A percentile compares a stretch with the other conserved stretches of the same genome.
Evolutionary conservation across 2,888 invertebrate genomes (phyloP).

Genomic region (Aspidapion aeneum): DNA sequence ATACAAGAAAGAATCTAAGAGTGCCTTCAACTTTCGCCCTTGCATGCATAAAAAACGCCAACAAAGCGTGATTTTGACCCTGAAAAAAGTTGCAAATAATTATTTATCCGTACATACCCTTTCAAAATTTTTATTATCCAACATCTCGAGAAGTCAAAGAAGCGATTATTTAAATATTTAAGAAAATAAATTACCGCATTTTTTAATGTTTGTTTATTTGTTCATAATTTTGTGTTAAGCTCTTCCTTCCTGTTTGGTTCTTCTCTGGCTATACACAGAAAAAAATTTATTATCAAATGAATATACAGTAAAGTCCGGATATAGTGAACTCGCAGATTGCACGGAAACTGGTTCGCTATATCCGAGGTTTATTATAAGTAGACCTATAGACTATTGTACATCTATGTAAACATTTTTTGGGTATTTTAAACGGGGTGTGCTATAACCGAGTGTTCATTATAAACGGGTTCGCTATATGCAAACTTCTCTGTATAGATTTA

Average conservation of each 20-base stretch:
- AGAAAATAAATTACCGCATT: not conserved
- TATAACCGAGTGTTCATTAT: too few species aligned
- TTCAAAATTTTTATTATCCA: not conserved
- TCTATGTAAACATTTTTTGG: too few species aligned
- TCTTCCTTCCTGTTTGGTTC: not conserved
- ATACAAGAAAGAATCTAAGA: not conserved
- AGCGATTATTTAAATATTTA: not conserved
- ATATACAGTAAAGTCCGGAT: too few species aligned
- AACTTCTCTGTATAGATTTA: too few species aligned
- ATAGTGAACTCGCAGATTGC: too few species aligned
- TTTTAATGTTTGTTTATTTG: not conserved
- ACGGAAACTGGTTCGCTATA: too few species aligned
- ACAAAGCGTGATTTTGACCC: not conserved
- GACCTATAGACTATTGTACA: too few species aligned
- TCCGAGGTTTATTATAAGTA: too few species aligned
- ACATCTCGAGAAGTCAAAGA: not conserved
- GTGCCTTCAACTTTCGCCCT: not conserved
- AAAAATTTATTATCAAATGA: too few species aligned
- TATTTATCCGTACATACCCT: not conserved
- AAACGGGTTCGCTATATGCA: too few species aligned
- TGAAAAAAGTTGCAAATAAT: not conserved
- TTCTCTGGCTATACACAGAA: too few species aligned
- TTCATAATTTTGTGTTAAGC: not conserved
- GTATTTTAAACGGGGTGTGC: too few species aligned
- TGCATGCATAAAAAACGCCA: not conserved